These are phyloP conservation scores for Emys orbicularis DNA, from an alignment of 2,797 vertebrate species.

Conservation along the genomic window DNA sequence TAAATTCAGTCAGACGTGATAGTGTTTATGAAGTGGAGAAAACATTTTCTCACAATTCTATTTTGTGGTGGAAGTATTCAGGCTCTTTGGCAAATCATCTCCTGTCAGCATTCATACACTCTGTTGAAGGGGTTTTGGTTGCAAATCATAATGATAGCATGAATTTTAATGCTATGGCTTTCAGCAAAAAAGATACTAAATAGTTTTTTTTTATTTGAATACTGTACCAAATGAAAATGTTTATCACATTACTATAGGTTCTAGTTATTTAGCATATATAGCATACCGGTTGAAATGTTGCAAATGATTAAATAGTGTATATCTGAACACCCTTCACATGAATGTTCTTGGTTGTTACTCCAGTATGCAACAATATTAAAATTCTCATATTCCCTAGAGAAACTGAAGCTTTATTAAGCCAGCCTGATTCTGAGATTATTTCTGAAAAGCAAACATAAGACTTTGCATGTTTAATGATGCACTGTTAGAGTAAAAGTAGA, in stretches of 20 bases:
- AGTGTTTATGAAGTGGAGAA: background rate
- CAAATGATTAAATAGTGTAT: background rate
- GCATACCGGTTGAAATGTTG: background rate
- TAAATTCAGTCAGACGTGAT: background rate
- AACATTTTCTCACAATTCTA: background rate
- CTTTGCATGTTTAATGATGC: background rate
- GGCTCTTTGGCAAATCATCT: background rate
- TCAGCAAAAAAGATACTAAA: background rate
- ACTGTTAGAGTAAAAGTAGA: background rate
- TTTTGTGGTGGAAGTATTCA: background rate
- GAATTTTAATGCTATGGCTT: background rate
- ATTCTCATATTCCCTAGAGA: background rate
- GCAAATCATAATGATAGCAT: background rate
- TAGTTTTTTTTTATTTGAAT: background rate
- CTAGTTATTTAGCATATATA: background rate
- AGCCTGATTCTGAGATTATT: constrained; percentile 11
- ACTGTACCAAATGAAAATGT: background rate
- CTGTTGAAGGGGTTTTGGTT: background rate
- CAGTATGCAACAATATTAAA: fast-evolving
- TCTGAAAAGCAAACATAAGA: background rate
- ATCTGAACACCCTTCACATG: background rate
- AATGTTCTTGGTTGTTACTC: background rate
- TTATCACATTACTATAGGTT: background rate
- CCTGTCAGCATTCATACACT: background rate
- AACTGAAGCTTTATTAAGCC: background rate